These are phyloP conservation scores for Chloropsis cyanopogon DNA, from an alignment of 2,113 vertebrate genomes.

Conservation along the genomic window DNA sequence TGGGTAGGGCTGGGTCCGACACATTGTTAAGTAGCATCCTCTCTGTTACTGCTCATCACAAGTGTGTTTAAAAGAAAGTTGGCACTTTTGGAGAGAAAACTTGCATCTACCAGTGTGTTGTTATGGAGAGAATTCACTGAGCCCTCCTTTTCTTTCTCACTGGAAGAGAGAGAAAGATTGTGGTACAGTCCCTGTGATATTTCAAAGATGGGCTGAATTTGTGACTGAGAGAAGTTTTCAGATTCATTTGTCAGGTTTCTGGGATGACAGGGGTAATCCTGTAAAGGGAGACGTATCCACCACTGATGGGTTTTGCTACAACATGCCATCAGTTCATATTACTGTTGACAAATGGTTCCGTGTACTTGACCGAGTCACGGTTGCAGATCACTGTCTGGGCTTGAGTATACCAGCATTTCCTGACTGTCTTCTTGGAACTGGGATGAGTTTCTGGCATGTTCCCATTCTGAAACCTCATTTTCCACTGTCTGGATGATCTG, in stretches of 20 bases:
- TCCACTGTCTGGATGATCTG: background rate
- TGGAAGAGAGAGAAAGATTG: background rate
- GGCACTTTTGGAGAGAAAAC: background rate
- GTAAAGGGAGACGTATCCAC: background rate
- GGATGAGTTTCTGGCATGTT: background rate
- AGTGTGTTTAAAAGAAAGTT: background rate
- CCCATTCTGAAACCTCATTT: background rate
- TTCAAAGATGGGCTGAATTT: background rate
- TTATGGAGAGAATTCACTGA: background rate
- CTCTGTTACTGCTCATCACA: background rate
- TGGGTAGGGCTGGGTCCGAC: background rate
- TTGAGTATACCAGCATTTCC: background rate
- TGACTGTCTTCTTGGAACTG: background rate
- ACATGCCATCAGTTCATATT: background rate
- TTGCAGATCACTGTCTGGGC: background rate
- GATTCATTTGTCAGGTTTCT: background rate
- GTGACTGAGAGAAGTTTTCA: background rate
- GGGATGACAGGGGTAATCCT: background rate
- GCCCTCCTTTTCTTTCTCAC: background rate
- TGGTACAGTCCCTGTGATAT: background rate
- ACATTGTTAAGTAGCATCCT: background rate
- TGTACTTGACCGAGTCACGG: accelerated
- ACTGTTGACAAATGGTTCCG: background rate
- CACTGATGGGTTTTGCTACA: background rate
- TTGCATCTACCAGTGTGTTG: background rate